phyloP scores from a whole-genome alignment of 2,888 invertebrate genomes.

The Camponotus fellah region DNA sequence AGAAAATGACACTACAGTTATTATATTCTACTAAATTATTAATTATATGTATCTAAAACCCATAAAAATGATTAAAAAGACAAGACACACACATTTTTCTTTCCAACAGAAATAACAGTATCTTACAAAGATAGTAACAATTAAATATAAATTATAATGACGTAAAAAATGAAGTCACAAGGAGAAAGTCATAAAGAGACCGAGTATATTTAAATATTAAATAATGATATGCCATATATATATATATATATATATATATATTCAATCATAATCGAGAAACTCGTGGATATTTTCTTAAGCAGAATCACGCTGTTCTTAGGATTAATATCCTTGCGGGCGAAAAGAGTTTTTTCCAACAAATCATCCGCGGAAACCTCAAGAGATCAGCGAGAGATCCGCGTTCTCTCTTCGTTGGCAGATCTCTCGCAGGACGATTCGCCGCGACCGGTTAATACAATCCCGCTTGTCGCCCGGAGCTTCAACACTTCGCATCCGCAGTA shows the following conservation, averaged over 20 bases:
- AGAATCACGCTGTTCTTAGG: not conserved
- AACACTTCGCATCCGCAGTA: slow-evolving; percentile 38
- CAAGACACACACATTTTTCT: not conserved
- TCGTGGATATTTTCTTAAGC: slow-evolving; percentile 1
- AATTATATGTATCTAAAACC: not conserved
- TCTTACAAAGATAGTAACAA: not conserved
- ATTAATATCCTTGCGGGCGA: slow-evolving; percentile 30
- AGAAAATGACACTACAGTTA: not conserved
- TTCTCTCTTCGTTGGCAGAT: slow-evolving; percentile 51
- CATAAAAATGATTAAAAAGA: not conserved
- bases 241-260: not conserved
- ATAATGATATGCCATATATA: not conserved
- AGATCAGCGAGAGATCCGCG: slow-evolving; percentile 26
- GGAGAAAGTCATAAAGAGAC: not conserved
- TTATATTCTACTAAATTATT: not conserved
- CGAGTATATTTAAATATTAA: not conserved
- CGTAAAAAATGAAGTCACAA: not conserved
- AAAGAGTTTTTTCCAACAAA: slow-evolving; percentile 18
- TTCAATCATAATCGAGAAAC: not conserved
- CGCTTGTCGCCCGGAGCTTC: slow-evolving; percentile 66
- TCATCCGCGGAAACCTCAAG: slow-evolving; percentile 39
- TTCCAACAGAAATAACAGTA: not conserved
- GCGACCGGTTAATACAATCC: slow-evolving; percentile 70
- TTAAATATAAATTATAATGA: not conserved
- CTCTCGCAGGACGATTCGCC: slow-evolving; percentile 58